phyloP scores from a whole-genome alignment of 2,888 invertebrate genomes.

The Patella caerulea region DNA sequence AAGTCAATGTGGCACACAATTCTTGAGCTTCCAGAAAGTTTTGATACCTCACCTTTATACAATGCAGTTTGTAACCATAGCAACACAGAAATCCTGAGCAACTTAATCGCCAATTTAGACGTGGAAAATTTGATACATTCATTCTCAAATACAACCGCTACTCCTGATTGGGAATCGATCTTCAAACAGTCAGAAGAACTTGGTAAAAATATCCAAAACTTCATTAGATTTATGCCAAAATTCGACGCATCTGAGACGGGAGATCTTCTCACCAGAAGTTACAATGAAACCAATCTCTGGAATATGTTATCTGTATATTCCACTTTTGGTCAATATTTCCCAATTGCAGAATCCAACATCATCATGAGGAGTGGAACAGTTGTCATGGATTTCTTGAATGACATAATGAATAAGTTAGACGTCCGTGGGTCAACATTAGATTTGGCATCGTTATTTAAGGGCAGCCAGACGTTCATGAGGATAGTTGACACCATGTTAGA shows the following conservation, averaged over 20 bases:
- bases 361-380: slow-evolving; percentile 23
- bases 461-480: slow-evolving; percentile 31
- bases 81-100: slow-evolving; percentile 25
- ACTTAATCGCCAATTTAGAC: slow-evolving; percentile 29
- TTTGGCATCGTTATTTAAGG: slow-evolving; percentile 38
- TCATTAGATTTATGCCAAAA: slow-evolving; percentile 36
- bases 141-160: slow-evolving; percentile 20
- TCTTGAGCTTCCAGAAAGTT: slow-evolving; percentile 31
- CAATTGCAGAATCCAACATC: slow-evolving; percentile 2
- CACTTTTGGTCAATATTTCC: slow-evolving; percentile 13
- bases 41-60: slow-evolving; percentile 36
- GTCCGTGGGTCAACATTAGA: slow-evolving; percentile 34
- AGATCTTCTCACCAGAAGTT: slow-evolving; percentile 6
- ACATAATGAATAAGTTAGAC: slow-evolving; percentile 31
- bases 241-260: slow-evolving; percentile 19
- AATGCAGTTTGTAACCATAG: slow-evolving; percentile 34
- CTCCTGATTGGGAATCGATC: slow-evolving; percentile 39
- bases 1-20: slow-evolving; percentile 27
- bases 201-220: slow-evolving; percentile 23
- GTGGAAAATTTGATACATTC: slow-evolving; percentile 24
- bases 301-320: slow-evolving; percentile 16
- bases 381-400: slow-evolving; percentile 32
- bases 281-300: slow-evolving; percentile 28
- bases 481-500: slow-evolving; percentile 30
- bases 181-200: slow-evolving; percentile 36